A percentile compares a stretch with the other conserved stretches of the same genome.
Evolutionary conservation across 2,797 vertebrate species (phyloP).

Genomic region (Graptemys geographica): DNA sequence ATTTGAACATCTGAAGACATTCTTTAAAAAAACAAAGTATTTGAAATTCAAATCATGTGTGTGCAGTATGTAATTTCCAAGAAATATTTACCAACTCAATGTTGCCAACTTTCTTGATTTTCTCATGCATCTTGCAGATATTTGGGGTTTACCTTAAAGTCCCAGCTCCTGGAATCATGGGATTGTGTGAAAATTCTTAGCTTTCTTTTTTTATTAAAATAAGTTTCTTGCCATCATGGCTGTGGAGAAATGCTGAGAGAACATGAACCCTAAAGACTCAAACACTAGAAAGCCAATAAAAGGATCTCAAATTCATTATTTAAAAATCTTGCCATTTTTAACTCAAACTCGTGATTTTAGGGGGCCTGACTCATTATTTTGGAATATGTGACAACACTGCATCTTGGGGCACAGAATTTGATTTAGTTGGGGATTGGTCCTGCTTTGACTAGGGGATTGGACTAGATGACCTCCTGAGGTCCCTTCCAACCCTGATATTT

Average conservation of each 20-base stretch:
- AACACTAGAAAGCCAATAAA: not conserved
- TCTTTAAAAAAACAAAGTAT: not conserved
- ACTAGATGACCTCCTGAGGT: too few relatives aligned
- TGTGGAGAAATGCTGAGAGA: not conserved
- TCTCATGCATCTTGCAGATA: not conserved
- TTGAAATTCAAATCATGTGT: conserved; percentile 26
- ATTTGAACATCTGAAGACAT: not conserved
- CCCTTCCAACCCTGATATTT: too few relatives aligned
- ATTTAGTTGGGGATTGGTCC: too few relatives aligned
- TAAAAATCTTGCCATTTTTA: not conserved
- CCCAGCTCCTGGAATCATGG: not conserved
- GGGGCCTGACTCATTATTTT: not conserved
- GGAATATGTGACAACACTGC: not conserved
- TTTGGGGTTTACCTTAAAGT: not conserved
- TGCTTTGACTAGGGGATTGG: too few relatives aligned
- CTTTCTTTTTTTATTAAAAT: not conserved
- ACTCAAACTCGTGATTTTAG: not conserved
- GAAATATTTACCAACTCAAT: not conserved
- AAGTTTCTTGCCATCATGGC: not conserved
- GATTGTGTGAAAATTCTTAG: not conserved
- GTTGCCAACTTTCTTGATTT: not conserved
- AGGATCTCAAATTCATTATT: not conserved
- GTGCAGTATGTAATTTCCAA: not conserved
- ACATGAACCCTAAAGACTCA: not conserved
- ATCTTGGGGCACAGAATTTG: not conserved